Percentiles rank a stretch among this genome's conserved stretches.
phyloP scores from a whole-genome alignment of 2,888 invertebrate genomes.

The Hemicrepidius hirtus region DNA sequence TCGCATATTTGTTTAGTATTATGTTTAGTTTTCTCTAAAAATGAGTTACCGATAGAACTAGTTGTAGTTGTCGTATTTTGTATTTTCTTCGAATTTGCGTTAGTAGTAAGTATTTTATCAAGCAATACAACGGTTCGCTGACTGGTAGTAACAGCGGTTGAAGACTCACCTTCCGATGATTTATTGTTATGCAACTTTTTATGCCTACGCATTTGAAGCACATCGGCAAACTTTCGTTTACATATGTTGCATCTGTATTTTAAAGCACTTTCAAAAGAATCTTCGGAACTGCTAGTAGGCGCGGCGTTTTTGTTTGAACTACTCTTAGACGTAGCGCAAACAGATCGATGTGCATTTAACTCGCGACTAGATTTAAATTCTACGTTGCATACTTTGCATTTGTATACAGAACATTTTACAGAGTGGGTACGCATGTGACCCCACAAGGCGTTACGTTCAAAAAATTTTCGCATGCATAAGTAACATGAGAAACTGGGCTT shows the following conservation, averaged over 20 bases:
- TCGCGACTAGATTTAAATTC: neutral
- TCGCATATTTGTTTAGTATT: too few species aligned
- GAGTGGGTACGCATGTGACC: conserved; percentile 24
- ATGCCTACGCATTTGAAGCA: conserved; percentile 34
- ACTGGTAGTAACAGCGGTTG: neutral
- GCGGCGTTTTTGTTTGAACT: neutral
- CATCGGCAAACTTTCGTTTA: conserved; percentile 27
- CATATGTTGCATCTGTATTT: conserved; percentile 35
- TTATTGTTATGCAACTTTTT: conserved; percentile 11
- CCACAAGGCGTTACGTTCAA: neutral
- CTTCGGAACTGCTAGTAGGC: neutral
- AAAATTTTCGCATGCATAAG: conserved; percentile 25
- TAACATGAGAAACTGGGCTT: conserved; percentile 13
- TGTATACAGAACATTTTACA: neutral
- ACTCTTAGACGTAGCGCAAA: neutral
- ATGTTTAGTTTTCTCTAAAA: too few species aligned
- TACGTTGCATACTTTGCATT: conserved; percentile 17
- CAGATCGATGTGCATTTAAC: neutral
- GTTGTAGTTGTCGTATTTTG: neutral
- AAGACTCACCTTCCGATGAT: neutral
- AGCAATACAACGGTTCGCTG: neutral
- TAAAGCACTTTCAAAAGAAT: neutral
- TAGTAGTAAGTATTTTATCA: neutral
- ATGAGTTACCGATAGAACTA: neutral
- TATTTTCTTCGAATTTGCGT: neutral